Evolutionary conservation across 2,797 vertebrate genomes (phyloP), one percentile per base, ranked within the genome.

Genomic region (Huso huso): DNA sequence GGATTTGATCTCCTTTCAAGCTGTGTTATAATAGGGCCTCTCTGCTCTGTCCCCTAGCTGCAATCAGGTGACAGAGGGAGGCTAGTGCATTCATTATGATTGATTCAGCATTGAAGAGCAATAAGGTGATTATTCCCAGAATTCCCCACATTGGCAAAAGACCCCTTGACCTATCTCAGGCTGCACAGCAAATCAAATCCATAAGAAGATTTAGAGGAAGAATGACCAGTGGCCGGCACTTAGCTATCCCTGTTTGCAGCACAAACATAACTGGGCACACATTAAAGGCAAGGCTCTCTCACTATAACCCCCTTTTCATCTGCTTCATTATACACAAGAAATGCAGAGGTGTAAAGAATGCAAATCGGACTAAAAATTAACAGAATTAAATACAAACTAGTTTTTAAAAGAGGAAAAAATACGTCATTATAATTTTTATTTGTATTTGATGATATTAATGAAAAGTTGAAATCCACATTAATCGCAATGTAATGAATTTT

Each of bases 31-130:
- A 80, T 89, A 82, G 83, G 81, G 83, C 68, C 78, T 86, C 79
- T 89, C 90, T 89, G 88, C 87, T 84, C 87, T 85, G 80, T 88
- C 88, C 87, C 92, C 88, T 89, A 93, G 91, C 85, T 84, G 85
- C 84, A 84, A 86, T 84, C 82, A 72, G 84, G 87, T 92, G 93
- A 92, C 90, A 91, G 88, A 85, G 89, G 83, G 73, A 72, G 86
- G 87, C 86, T 80, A 88, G 87, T 84, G 91, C 92, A 92, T 96
- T 96, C 94, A 96, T 94, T 93, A 93, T 97, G 93, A 97, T 96
- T 88, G 91, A 96, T 96, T 93, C 91, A 87, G 85, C 87, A 84
- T 75, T 75, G 81, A 72, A 82, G 83, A 86, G 91, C 91, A 92
- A 81, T 85, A 90, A 89, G 88, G 93, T 92, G 92, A 93, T 95